Evolutionary conservation across 2,888 invertebrate species (phyloP).

Genomic region (Volucella inflata): DNA sequence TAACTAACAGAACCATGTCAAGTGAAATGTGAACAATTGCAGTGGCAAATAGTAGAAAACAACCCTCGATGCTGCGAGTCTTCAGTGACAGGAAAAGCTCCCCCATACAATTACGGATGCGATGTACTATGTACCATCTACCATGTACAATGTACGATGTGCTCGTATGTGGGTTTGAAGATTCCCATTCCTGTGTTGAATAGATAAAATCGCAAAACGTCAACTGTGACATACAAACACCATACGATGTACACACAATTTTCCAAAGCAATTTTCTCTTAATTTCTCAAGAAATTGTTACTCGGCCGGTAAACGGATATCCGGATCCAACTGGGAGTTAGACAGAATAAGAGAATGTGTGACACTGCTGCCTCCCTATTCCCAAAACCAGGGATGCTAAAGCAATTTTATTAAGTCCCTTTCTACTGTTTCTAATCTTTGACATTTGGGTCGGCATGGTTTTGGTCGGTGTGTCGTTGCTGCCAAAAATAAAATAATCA

Average conservation of each 20-base stretch:
- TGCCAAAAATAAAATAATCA: constrained; percentile 50
- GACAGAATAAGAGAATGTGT: constrained; percentile 21
- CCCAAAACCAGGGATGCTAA: constrained; percentile 29
- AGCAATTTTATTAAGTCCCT: constrained; percentile 36
- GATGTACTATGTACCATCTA: background rate
- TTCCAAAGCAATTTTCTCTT: constrained; percentile 57
- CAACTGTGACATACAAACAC: constrained; percentile 26
- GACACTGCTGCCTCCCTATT: background rate
- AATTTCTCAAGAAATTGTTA: constrained; percentile 66
- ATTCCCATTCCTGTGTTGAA: constrained; percentile 15
- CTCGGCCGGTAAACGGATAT: constrained; percentile 68
- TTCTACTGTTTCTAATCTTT: constrained; percentile 30
- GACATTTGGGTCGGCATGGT: constrained; percentile 9
- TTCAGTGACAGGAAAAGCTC: constrained; percentile 12
- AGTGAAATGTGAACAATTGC: constrained; percentile 60
- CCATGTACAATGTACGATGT: no score
- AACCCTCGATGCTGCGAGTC: constrained; percentile 7
- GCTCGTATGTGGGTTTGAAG: constrained; percentile 4
- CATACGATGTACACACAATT: constrained; percentile 6
- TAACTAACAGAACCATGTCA: constrained; percentile 35
- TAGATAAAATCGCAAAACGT: constrained; percentile 45
- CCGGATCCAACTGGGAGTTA: constrained; percentile 46
- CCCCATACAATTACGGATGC: constrained; percentile 27
- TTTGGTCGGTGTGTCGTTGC: constrained; percentile 2
- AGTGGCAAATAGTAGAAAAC: constrained; percentile 8